Percentiles rank a stretch among this genome's conserved stretches.
Conservation (phyloP, 2,113 vertebrate species). For the Gallinago paraguaiae region DNA sequence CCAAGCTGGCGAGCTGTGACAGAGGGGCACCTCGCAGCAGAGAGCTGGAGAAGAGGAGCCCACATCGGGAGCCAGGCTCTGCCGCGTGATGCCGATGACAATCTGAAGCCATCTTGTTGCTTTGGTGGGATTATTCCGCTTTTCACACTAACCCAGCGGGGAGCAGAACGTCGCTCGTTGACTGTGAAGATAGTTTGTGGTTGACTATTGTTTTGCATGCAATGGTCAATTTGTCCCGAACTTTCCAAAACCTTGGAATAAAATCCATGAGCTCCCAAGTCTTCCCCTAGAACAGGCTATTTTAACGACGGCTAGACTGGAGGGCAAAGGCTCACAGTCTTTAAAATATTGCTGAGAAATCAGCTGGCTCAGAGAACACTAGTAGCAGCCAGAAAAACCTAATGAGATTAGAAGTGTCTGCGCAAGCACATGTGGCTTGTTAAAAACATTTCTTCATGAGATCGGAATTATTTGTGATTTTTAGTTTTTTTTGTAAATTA, state of each 20-base stretch:
- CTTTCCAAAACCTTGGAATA: conserved; percentile 24
- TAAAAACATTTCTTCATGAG: conserved; percentile 13
- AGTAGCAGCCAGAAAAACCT: conserved; percentile 34
- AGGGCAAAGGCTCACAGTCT: neutral
- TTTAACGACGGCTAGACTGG: neutral
- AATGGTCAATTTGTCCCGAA: conserved; percentile 30
- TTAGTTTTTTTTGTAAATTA: neutral
- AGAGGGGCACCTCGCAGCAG: neutral
- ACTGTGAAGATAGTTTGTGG: conserved; percentile 2
- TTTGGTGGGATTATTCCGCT: neutral
- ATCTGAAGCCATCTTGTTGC: conserved; percentile 2
- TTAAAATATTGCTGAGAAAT: conserved; percentile 37
- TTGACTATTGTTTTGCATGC: neutral
- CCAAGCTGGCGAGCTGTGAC: neutral
- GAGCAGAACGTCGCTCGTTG: neutral
- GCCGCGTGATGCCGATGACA: neutral
- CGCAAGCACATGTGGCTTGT: neutral
- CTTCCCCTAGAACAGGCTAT: neutral
- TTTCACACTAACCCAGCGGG: neutral
- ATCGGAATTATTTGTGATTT: conserved; percentile 4
- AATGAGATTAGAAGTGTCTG: conserved; percentile 47
- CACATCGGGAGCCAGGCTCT: neutral
- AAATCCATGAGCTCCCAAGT: neutral
- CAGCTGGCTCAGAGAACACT: conserved; percentile 25
- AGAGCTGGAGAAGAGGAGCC: neutral